Base-by-base conservation (phyloP, 2,797 vertebrate species). In the Agapornis canus region DNA sequence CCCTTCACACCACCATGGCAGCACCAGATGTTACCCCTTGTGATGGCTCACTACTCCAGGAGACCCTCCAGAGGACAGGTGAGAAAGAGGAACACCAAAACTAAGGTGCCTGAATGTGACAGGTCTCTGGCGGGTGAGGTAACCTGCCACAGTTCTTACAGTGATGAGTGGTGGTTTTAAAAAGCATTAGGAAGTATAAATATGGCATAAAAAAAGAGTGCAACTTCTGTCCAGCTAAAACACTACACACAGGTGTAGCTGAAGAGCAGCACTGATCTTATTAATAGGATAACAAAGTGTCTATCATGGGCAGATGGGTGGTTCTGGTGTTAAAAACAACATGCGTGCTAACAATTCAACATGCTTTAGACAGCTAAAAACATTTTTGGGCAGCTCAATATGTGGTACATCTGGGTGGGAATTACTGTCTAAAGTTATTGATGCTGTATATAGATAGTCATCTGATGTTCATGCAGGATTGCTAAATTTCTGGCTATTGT, bases 31-130 rank as follows among this genome's bases (percentile, higher is more conserved):
- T 48, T 51, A n/a, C 61, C 8, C 12, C 56, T 84, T 7, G 9
- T 51, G 84, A 65, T 70, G 51, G 59, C 78, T 88, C 21, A 6
- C 65, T 26, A 7, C 40, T 90, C 63, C 92, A 79, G 39, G 94
- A 80, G 42, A 71, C 86, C 40, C 59, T 68, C 59, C 69, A 64
- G 89, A 87, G 70, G 60, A 91, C 95, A 94, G 95, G 87, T 96
- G 76, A 97, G 86, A 69, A 16, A 71, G 43, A 57, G 71, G 73
- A 32, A 69, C 45, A 68, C 31, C 81, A 81, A 75, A 94, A n/a
- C 48, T 76, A 26, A 57, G 63, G 73, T 43, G 61, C 68, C 47
- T 95, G 70, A 71, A 5, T 77, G 82, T 86, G 89, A n/a, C 60
- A 79, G 72, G 22, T 88, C 42, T 87, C 75, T 90, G 91, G 48